Percentiles rank a stretch among this genome's conserved stretches.
These are phyloP conservation scores for Microchirus variegatus DNA, from an alignment of 2,797 vertebrate genomes.

Conservation along the genomic window DNA sequence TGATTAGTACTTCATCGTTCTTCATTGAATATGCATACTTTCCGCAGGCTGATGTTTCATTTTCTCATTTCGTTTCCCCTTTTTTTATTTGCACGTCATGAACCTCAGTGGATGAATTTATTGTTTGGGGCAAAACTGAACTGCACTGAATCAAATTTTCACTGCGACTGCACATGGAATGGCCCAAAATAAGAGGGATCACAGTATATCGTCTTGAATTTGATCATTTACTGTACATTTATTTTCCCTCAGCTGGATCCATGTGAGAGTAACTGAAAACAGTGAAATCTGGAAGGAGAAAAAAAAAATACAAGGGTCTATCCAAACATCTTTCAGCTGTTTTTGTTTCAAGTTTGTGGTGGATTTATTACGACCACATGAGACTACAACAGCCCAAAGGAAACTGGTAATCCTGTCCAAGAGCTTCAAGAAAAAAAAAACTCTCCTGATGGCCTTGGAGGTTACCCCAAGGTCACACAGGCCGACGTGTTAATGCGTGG, in stretches of 20 bases:
- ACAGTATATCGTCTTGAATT: background rate
- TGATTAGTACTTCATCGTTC: constrained; percentile 1
- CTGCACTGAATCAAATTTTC: background rate
- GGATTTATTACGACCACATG: constrained; percentile 75
- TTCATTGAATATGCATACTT: background rate
- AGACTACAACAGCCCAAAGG: constrained; percentile 61
- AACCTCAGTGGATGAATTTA: background rate
- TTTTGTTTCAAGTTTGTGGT: constrained; percentile 52
- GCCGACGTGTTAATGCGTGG: constrained; percentile 56
- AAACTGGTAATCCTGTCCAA: constrained; percentile 65
- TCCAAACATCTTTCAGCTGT: constrained; percentile 69
- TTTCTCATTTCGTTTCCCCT: background rate
- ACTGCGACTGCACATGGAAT: background rate
- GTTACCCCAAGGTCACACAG: constrained; percentile 62
- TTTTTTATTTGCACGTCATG: background rate
- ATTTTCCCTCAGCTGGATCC: constrained; percentile 2
- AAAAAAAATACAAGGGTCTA: constrained; percentile 25
- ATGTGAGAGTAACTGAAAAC: constrained; percentile 26
- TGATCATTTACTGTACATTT: background rate
- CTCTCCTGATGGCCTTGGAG: constrained; percentile 49
- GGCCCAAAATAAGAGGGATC: background rate
- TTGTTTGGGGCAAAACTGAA: background rate
- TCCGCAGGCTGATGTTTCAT: background rate
- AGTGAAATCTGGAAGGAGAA: constrained; percentile 17
- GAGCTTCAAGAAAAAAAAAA: constrained; percentile 37